phyloP scores from a whole-genome alignment of 35 echinoderm and acorn worm genomes.

The Stichopus chloronotus region DNA sequence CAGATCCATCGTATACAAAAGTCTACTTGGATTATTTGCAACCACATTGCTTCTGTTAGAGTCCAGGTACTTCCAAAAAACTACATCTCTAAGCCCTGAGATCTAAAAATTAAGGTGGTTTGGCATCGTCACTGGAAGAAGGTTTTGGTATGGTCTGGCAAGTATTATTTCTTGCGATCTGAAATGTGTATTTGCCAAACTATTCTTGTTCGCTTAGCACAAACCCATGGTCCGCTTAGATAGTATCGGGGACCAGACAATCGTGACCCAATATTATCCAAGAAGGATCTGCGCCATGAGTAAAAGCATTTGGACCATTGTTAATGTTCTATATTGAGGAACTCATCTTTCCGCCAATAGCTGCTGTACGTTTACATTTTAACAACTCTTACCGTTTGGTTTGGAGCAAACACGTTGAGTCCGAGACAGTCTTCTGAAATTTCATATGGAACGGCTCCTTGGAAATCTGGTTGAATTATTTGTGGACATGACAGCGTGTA shows the following conservation, averaged over 20 bases:
- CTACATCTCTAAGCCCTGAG: too few relatives aligned
- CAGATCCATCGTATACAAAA: too few relatives aligned
- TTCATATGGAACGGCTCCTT: neutral
- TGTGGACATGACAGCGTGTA: constrained; percentile 65
- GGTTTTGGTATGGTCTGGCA: too few relatives aligned
- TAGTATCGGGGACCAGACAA: neutral
- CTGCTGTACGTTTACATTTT: neutral
- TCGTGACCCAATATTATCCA: neutral
- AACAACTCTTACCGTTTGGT: constrained; percentile 13
- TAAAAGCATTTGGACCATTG: neutral
- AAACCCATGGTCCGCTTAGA: neutral
- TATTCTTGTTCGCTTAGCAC: too few relatives aligned
- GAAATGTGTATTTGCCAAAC: too few relatives aligned
- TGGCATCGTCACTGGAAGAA: too few relatives aligned
- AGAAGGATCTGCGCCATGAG: neutral
- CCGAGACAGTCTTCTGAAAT: constrained; percentile 36
- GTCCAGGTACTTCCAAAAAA: too few relatives aligned
- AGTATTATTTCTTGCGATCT: too few relatives aligned
- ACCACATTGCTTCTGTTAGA: too few relatives aligned
- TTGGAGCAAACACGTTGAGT: constrained; percentile 42
- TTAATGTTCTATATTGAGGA: neutral
- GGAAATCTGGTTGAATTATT: neutral
- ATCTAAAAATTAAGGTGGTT: too few relatives aligned
- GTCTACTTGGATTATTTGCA: too few relatives aligned
- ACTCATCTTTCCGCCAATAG: neutral